Conservation (phyloP, 2,113 vertebrate genomes). For the Vulpes vulpes region DNA sequence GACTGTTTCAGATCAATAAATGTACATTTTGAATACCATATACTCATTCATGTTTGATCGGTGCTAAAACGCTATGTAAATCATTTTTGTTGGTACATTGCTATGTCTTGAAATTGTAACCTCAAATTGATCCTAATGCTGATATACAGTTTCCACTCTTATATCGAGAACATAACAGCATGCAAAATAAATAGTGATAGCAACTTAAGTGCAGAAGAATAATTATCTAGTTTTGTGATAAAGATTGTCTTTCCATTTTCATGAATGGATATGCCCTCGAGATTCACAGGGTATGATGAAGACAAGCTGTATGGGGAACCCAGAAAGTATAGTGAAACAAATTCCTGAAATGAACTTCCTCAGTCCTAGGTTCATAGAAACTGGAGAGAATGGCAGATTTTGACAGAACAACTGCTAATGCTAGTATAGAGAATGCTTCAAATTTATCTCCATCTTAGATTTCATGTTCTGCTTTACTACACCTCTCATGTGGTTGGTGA, state of each 20-base stretch:
- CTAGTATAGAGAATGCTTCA: not conserved
- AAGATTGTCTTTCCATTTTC: slow-evolving; percentile 22
- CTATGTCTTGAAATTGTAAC: not conserved
- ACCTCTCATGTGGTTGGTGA: not conserved
- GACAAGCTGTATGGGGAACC: not conserved
- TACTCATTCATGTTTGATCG: not conserved
- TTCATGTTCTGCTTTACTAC: not conserved
- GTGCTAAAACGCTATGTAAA: not conserved
- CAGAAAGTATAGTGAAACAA: not conserved
- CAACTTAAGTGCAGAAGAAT: not conserved
- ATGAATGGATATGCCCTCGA: not conserved
- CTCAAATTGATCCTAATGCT: not conserved
- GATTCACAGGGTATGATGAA: not conserved
- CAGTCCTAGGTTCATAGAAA: not conserved
- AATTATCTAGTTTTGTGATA: slow-evolving; percentile 16
- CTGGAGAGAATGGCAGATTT: not conserved
- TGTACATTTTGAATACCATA: not conserved
- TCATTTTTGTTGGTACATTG: not conserved
- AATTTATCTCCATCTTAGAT: not conserved
- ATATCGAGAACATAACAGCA: not conserved
- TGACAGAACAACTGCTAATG: not conserved
- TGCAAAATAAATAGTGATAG: slow-evolving; percentile 40
- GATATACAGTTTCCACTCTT: not conserved
- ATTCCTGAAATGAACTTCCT: slow-evolving; percentile 1
- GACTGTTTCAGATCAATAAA: slow-evolving; percentile 39